phyloP scores from a whole-genome alignment of 2,888 invertebrate genomes.

The Leptura quadrifasciata region DNA sequence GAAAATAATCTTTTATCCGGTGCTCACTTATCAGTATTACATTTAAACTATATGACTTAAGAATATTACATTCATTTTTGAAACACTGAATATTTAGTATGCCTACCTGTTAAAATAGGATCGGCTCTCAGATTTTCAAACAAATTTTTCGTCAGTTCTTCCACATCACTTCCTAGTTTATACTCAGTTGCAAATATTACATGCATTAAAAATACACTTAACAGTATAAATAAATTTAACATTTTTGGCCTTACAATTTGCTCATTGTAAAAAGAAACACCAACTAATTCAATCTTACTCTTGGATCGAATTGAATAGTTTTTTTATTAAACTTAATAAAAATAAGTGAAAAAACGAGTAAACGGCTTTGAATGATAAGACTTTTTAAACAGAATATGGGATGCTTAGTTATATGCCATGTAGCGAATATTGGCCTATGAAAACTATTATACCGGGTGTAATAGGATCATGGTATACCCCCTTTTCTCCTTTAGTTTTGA shows the following conservation, averaged over 20 bases:
- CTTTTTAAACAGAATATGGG: not conserved
- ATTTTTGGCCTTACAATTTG: not conserved
- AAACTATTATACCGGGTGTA: too few species aligned
- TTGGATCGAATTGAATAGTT: not conserved
- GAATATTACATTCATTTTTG: too few species aligned
- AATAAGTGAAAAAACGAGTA: not conserved
- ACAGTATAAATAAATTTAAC: not conserved
- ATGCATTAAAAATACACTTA: constrained; percentile 7
- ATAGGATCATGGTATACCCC: too few species aligned
- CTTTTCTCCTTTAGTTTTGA: too few species aligned
- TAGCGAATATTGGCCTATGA: too few species aligned
- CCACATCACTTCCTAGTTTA: constrained; percentile 45
- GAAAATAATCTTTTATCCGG: too few species aligned
- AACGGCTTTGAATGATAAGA: not conserved
- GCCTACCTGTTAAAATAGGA: constrained; percentile 59
- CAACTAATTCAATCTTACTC: not conserved
- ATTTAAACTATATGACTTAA: too few species aligned
- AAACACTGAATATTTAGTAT: too few species aligned
- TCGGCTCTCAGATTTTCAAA: constrained; percentile 62
- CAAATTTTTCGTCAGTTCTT: constrained; percentile 59
- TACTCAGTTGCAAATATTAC: constrained; percentile 15
- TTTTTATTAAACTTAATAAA: not conserved
- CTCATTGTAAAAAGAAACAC: not conserved
- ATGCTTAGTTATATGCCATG: not conserved
- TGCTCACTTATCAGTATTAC: too few species aligned